Conservation (phyloP, 2,797 vertebrate genomes). For the Anguilla megastoma region DNA sequence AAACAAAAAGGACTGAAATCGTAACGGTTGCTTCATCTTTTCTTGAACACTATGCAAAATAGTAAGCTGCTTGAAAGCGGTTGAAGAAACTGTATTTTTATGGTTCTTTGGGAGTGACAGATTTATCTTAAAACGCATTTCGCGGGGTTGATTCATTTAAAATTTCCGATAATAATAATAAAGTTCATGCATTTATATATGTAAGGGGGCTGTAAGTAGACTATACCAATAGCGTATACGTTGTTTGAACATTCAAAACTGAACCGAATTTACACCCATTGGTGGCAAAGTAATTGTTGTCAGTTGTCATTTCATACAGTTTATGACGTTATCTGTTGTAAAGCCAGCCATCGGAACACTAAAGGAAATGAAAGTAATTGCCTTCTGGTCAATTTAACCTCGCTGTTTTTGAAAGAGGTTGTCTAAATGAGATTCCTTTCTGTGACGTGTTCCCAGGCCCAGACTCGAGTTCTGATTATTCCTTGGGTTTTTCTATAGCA, state of each 20-base stretch:
- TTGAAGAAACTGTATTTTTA: not conserved
- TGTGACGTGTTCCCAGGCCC: constrained; percentile 94
- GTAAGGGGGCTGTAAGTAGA: not conserved
- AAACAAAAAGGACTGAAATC: no score
- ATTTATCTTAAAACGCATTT: not conserved
- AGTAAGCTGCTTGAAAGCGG: not conserved
- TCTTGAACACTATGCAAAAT: not conserved
- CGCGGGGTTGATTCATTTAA: not conserved
- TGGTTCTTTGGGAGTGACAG: not conserved
- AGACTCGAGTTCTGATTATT: constrained; percentile 95
- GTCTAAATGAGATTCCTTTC: constrained; percentile 92
- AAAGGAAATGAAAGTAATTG: constrained; percentile 98
- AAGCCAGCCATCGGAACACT: constrained; percentile 66
- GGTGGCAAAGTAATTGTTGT: not conserved
- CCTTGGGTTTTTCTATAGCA: constrained; percentile 85
- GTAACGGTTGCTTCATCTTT: not conserved
- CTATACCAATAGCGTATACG: not conserved
- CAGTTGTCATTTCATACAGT: constrained; percentile 10
- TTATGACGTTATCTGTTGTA: constrained; percentile 5
- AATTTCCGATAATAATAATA: not conserved
- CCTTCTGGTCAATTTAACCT: constrained; percentile 99
- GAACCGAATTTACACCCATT: not conserved
- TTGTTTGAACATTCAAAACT: not conserved
- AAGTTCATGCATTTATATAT: not conserved
- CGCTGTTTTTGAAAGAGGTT: constrained; percentile 83